These are phyloP conservation scores for Epizoanthus illoricatus DNA, from an alignment of 92 coral and sea anemone genomes.

Conservation along the genomic window DNA sequence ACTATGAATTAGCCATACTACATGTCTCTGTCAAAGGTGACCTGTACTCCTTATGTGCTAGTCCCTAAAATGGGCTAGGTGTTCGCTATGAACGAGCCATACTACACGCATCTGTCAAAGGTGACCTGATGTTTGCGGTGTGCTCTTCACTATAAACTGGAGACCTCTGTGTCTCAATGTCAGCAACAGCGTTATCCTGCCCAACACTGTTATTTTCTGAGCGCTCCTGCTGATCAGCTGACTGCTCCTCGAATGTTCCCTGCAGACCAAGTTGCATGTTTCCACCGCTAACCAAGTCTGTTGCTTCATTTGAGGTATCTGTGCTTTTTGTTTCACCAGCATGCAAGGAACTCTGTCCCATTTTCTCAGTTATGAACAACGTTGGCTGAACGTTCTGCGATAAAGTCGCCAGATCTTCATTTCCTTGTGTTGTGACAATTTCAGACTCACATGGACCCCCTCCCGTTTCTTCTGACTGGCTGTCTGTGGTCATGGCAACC, in stretches of 20 bases:
- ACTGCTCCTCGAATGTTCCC: conserved; percentile 5
- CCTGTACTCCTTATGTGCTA: too few species aligned
- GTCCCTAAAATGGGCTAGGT: neutral
- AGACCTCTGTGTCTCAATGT: neutral
- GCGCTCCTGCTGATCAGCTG: conserved; percentile 5
- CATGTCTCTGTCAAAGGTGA: too few species aligned
- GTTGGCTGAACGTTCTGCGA: conserved; percentile 12
- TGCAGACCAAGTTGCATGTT: conserved; percentile 13
- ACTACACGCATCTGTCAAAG: neutral
- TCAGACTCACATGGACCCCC: neutral
- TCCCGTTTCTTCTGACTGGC: neutral
- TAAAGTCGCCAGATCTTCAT: neutral
- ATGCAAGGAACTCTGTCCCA: conserved; percentile 2
- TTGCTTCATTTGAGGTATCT: neutral
- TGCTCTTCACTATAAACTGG: conserved; percentile 3
- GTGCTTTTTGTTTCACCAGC: neutral
- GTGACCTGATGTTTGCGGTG: neutral
- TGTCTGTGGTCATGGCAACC: conserved; percentile 9
- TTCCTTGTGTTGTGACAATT: neutral
- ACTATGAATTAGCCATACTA: too few species aligned
- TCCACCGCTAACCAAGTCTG: neutral
- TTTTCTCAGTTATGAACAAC: neutral
- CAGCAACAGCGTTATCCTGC: neutral
- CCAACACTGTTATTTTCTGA: neutral
- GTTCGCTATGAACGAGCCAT: neutral